Evolutionary conservation across 2,888 invertebrate species (phyloP).

Genomic region (Sinhomidia bicolor): DNA sequence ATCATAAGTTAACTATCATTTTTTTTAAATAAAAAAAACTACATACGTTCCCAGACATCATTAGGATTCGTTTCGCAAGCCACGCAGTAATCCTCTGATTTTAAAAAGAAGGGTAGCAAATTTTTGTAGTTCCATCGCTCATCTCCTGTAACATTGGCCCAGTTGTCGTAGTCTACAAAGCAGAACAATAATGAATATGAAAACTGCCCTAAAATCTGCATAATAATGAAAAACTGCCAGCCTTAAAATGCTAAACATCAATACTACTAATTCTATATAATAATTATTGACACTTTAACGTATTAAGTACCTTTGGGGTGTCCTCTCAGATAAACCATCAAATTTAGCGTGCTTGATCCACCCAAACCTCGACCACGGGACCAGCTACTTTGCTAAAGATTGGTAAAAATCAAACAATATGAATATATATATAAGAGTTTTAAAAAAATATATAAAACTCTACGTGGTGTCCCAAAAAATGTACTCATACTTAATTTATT

Average conservation of each 20-base stretch:
- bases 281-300: background rate
- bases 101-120: slow-evolving; percentile 78
- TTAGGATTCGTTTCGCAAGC: slow-evolving; percentile 77
- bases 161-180: slow-evolving; percentile 74
- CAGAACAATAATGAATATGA: background rate
- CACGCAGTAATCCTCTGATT: slow-evolving; percentile 79
- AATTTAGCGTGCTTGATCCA: slow-evolving; percentile 76
- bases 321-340: slow-evolving; percentile 75
- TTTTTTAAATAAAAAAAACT: too few relatives aligned
- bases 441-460: too few relatives aligned
- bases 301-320: slow-evolving; percentile 57
- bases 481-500: too few relatives aligned
- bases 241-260: too few relatives aligned
- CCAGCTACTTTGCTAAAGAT: slow-evolving; percentile 68
- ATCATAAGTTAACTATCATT: too few relatives aligned
- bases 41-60: slow-evolving; percentile 78
- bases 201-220: background rate
- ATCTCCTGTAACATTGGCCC: slow-evolving; percentile 78
- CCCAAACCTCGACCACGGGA: slow-evolving; percentile 76
- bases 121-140: slow-evolving; percentile 75
- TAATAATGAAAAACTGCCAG: too few relatives aligned
- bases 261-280: background rate
- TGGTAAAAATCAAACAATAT: too few relatives aligned
- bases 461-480: too few relatives aligned
- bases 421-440: too few relatives aligned